Conservation (phyloP, 2,888 invertebrate species). For the Nudaria mundana region DNA sequence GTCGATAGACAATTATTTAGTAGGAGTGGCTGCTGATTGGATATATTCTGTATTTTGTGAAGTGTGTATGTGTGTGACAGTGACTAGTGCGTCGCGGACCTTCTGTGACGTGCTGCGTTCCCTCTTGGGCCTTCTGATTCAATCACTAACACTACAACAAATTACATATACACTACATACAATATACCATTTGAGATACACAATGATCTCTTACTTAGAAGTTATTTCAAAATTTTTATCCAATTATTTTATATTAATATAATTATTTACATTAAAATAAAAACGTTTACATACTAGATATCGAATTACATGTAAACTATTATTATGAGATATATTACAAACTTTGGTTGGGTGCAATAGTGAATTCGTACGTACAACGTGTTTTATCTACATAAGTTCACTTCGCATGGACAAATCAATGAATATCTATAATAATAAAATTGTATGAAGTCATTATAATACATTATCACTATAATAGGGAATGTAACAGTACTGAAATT, state of each 20-base stretch:
- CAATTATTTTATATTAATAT: constrained; percentile 36
- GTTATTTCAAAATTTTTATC: constrained; percentile 60
- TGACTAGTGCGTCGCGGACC: constrained; percentile 74
- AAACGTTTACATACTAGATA: constrained; percentile 74
- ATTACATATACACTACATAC: constrained; percentile 73
- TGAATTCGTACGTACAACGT: constrained; percentile 68
- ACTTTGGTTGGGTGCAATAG: constrained; percentile 79
- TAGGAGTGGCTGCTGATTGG: too few species aligned
- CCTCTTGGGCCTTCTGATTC: constrained; percentile 51
- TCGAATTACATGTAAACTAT: constrained; percentile 68
- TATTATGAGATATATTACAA: constrained; percentile 79
- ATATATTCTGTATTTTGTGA: constrained; percentile 21
- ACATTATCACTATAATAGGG: constrained; percentile 47
- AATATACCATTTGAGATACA: constrained; percentile 76
- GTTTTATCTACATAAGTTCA: constrained; percentile 61
- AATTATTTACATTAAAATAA: constrained; percentile 78
- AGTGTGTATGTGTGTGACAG: constrained; percentile 32
- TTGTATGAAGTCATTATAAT: constrained; percentile 28
- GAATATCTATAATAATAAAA: constrained; percentile 31
- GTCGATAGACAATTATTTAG: too few species aligned
- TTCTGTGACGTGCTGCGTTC: constrained; percentile 42
- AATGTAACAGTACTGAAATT: constrained; percentile 67
- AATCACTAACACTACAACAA: constrained; percentile 77
- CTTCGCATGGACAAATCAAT: constrained; percentile 42
- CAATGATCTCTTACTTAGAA: constrained; percentile 67